Base-by-base conservation (phyloP, 2,888 invertebrate genomes). In the Agrochola litura region DNA sequence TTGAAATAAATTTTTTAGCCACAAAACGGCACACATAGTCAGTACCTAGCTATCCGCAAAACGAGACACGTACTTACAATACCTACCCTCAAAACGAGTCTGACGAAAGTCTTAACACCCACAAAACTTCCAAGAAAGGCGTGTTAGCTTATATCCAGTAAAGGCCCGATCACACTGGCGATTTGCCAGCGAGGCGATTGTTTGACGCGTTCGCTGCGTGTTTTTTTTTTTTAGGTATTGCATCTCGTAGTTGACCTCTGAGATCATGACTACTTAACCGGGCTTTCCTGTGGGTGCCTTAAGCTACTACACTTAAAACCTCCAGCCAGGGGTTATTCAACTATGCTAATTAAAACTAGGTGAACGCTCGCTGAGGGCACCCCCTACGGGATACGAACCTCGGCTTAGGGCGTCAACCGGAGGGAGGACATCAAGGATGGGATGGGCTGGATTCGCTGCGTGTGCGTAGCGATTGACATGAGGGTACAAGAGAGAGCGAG, bases 71-170 rank as follows among this genome's bases (percentile, higher is more conserved):
- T 56, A 77, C 61, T 63, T 14, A 22, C 14, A 63, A 43, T 49
- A 67, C 56, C 25, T 66, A 66, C 19, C 46, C 65, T 65, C 49
- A 58, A 43, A 75, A 43, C 16, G 43, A 65, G 76, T 64, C 37
- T 16, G 25, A 76, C 25, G 37, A 54, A 60, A 82, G 65, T 46
- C 63, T 82, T 60, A 75, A 54, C 49, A 63, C 30, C 63, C 56
- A 63, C 52, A 68, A 79, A 82, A 79, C 43, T 83, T 77, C 63
- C 37, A 46, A 58, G 77, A 37, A 67, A 54, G 49, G n/a, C 85
- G 25, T 68, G 76, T 58, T 58, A 71, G 81, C 67, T 82, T 67
- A 82, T 46, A 70, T 70, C 25, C 22, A 73, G 37, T 61, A 70
- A 73, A 19, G 49, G 14, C 5, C 14, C 5, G 14, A 22, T 49